A percentile compares a stretch with the other conserved stretches of the same genome.
phyloP scores from a whole-genome alignment of 2,888 invertebrate species.

The Caenorhabditis virilis region DNA sequence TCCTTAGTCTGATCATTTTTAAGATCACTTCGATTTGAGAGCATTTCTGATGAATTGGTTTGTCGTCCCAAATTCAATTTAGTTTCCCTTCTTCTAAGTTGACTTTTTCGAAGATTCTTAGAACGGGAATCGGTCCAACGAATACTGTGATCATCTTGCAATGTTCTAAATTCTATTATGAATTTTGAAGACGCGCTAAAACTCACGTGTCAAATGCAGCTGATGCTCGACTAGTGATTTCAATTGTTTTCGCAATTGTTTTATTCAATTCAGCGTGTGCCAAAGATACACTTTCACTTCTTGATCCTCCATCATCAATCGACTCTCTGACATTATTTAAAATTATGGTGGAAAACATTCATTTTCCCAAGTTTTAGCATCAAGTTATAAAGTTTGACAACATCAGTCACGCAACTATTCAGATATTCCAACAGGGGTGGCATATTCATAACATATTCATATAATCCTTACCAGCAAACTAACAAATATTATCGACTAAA shows the following conservation, averaged over 20 bases:
- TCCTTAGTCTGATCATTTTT: neutral
- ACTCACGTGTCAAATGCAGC: constrained; percentile 28
- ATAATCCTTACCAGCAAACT: neutral
- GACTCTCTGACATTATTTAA: constrained; percentile 38
- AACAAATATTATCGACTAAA: too few species aligned
- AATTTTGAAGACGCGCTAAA: neutral
- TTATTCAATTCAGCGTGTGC: constrained; percentile 34
- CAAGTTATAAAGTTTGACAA: neutral
- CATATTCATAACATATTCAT: neutral
- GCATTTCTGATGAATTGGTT: constrained; percentile 10
- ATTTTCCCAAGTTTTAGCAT: neutral
- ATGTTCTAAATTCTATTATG: constrained; percentile 8
- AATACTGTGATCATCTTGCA: constrained; percentile 32
- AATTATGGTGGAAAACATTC: too few species aligned
- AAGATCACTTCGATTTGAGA: neutral
- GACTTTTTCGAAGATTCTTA: constrained; percentile 2
- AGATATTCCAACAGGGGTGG: too few species aligned
- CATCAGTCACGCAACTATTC: too few species aligned
- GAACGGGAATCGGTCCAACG: constrained; percentile 24
- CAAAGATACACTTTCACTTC: constrained; percentile 23
- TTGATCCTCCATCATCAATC: constrained; percentile 21
- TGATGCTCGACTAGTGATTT: constrained; percentile 22
- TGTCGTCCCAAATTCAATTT: constrained; percentile 19
- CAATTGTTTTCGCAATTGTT: constrained; percentile 35
- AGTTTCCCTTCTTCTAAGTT: constrained; percentile 18